Conservation (phyloP, 2,888 invertebrate genomes). For the Teleiodes luculella region DNA sequence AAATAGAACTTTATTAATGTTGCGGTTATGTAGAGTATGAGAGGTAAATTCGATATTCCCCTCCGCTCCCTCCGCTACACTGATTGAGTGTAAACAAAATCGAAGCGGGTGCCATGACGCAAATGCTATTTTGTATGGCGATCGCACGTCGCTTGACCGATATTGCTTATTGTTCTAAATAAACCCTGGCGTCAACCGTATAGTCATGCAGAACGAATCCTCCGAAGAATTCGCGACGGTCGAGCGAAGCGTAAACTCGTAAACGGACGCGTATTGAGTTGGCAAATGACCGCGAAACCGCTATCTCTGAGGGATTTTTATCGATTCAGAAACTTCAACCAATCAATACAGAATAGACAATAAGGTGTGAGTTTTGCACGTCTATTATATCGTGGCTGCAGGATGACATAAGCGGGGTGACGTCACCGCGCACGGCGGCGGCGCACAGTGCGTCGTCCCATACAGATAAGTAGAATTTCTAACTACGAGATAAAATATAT, state of each 20-base stretch:
- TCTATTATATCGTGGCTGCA: slow-evolving; percentile 44
- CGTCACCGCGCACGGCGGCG: slow-evolving; percentile 70
- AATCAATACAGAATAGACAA: background rate
- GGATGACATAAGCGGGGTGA: slow-evolving; percentile 73
- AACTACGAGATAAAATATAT: too few relatives aligned
- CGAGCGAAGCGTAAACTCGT: slow-evolving; percentile 37
- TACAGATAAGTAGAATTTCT: too few relatives aligned
- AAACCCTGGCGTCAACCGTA: slow-evolving; percentile 32
- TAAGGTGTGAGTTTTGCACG: slow-evolving; percentile 25
- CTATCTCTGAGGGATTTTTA: slow-evolving; percentile 9
- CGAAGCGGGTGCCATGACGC: slow-evolving; percentile 25
- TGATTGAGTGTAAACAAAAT: slow-evolving; percentile 17
- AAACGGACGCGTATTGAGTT: slow-evolving; percentile 18
- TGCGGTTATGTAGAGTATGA: background rate
- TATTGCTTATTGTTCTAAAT: slow-evolving; percentile 47
- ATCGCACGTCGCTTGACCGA: slow-evolving; percentile 30
- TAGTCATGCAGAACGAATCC: slow-evolving; percentile 52
- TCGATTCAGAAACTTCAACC: slow-evolving; percentile 5
- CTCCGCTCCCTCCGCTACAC: slow-evolving; percentile 9
- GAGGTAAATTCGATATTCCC: background rate
- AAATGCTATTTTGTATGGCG: slow-evolving; percentile 31
- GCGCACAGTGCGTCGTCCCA: too few relatives aligned
- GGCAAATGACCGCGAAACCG: slow-evolving; percentile 19
- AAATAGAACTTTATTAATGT: background rate
- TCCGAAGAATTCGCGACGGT: slow-evolving; percentile 34